Evolutionary conservation across 2,888 invertebrate species (phyloP).

Genomic region (Cantharis flavilabris): DNA sequence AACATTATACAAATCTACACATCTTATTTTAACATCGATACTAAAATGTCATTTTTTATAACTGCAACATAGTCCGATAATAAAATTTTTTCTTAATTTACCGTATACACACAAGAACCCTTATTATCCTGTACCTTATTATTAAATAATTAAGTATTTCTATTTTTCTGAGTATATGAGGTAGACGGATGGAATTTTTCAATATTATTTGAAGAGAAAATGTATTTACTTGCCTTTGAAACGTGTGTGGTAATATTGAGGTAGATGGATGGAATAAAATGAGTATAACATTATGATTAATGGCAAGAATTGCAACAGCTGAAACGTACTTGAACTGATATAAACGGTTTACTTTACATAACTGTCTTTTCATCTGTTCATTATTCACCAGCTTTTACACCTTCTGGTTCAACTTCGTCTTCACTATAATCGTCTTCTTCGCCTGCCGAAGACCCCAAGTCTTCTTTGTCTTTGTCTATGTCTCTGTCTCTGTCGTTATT

Average conservation of each 20-base stretch:
- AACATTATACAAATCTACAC: slow-evolving; percentile 46
- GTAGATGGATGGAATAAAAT: slow-evolving; percentile 73
- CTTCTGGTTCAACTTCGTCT: slow-evolving; percentile 56
- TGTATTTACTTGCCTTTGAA: slow-evolving; percentile 15
- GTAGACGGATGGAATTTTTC: slow-evolving; percentile 57
- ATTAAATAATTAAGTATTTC: slow-evolving; percentile 27
- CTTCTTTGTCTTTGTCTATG: slow-evolving; percentile 56
- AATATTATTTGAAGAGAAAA: slow-evolving; percentile 24
- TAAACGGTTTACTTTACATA: slow-evolving; percentile 21
- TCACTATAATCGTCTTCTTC: slow-evolving; percentile 62
- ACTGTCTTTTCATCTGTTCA: slow-evolving; percentile 38
- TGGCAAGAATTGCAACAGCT: slow-evolving; percentile 33
- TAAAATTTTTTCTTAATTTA: slow-evolving; percentile 37
- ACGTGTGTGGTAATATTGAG: slow-evolving; percentile 57
- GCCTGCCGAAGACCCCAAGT: slow-evolving; percentile 59
- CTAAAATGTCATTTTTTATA: slow-evolving; percentile 44
- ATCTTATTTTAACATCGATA: slow-evolving; percentile 47
- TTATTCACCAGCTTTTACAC: slow-evolving; percentile 57
- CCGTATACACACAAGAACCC: slow-evolving; percentile 57
- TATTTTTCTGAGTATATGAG: slow-evolving; percentile 46
- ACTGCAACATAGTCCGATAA: slow-evolving; percentile 50
- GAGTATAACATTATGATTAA: slow-evolving; percentile 24
- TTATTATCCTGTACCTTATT: slow-evolving; percentile 51
- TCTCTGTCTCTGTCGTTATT: slow-evolving; percentile 58
- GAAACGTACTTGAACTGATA: slow-evolving; percentile 30